phyloP scores from a whole-genome alignment of 2,888 invertebrate genomes.

The Mimumesa dahlbomi region DNA sequence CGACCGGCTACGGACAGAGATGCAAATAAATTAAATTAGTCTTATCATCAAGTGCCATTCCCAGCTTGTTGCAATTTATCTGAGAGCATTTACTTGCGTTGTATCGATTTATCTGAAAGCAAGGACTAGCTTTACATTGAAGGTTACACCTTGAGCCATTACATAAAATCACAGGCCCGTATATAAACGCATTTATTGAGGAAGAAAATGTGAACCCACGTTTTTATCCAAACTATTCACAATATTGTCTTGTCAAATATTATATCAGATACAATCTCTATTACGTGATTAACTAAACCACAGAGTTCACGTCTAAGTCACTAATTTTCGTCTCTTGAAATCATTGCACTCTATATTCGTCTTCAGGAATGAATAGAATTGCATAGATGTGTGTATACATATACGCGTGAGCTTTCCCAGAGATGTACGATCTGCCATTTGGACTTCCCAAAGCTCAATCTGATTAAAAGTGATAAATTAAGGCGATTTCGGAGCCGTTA shows the following conservation, averaged over 20 bases:
- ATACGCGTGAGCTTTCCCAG: no score
- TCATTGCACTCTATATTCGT: not conserved
- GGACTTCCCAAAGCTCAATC: not conserved
- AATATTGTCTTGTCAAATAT: no score
- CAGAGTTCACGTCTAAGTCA: not conserved
- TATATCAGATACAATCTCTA: no score
- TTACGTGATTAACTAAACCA: no score
- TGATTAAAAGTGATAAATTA: constrained; percentile 8
- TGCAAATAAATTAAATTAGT: not conserved
- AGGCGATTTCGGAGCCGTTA: not conserved
- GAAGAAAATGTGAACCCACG: no score
- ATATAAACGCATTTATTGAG: no score
- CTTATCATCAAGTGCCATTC: constrained; percentile 14
- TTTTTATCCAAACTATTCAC: no score
- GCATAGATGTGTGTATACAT: not conserved
- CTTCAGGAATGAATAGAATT: constrained; percentile 6
- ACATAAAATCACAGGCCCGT: no score
- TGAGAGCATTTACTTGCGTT: not conserved
- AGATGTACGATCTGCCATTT: no score
- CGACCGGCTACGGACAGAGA: not conserved
- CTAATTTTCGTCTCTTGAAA: not conserved
- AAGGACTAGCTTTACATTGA: not conserved
- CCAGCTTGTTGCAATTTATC: constrained; percentile 23
- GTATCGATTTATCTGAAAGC: constrained; percentile 17
- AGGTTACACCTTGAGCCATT: no score